Evolutionary conservation across 2,113 vertebrate genomes (phyloP).

Genomic region (Corythornis cristatus): DNA sequence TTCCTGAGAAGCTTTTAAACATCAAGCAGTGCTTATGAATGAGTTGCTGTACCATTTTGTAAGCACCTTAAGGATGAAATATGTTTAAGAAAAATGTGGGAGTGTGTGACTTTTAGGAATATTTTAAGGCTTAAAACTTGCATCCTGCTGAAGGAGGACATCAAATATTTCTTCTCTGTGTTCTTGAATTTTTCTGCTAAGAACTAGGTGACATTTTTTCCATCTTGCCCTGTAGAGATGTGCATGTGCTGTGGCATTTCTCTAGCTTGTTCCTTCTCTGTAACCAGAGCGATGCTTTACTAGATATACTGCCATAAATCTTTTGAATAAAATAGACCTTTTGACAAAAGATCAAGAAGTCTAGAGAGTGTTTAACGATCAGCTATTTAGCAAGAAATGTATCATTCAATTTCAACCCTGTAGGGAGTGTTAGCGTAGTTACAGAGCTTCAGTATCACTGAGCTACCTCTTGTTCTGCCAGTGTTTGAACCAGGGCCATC

Average conservation of each 20-base stretch:
- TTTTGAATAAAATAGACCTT: constrained; percentile 15
- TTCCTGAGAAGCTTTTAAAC: background rate
- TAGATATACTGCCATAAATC: constrained; percentile 1
- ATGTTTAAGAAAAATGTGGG: background rate
- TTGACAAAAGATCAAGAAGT: constrained; percentile 39
- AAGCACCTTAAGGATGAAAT: background rate
- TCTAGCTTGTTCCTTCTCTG: background rate
- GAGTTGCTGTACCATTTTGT: background rate
- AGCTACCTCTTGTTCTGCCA: background rate
- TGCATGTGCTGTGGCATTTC: background rate
- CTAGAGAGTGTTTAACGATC: constrained; percentile 13
- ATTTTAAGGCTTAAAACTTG: background rate
- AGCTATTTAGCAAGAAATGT: constrained; percentile 9
- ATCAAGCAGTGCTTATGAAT: background rate
- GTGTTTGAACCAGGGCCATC: background rate
- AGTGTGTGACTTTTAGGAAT: background rate
- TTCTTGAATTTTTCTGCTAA: background rate
- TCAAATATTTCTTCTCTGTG: background rate
- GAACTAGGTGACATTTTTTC: background rate
- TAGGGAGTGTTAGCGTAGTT: background rate
- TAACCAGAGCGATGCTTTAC: background rate
- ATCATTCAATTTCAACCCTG: constrained; percentile 20
- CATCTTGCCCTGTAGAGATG: background rate
- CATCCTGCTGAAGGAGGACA: background rate
- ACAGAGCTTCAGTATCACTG: background rate